Conservation (phyloP, 2,888 invertebrate genomes). For the Torymus tubicola region DNA sequence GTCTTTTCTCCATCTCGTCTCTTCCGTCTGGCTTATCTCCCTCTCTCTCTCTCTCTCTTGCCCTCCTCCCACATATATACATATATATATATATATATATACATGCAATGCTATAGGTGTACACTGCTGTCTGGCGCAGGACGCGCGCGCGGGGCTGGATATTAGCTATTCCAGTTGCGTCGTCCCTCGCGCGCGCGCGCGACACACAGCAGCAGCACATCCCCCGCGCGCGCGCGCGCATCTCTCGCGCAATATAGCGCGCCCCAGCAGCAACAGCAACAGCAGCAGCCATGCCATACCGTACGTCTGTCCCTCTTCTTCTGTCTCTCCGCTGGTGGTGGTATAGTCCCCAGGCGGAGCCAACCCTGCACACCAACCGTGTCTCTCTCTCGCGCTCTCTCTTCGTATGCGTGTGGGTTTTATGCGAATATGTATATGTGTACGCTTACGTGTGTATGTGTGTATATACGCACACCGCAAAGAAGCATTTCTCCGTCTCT, state of each 20-base stretch:
- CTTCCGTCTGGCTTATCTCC: background rate
- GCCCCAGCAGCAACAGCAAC: too few species aligned
- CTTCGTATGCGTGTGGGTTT: too few species aligned
- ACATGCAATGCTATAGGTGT: constrained; percentile 5
- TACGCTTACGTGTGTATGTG: too few species aligned
- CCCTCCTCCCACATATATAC: background rate
- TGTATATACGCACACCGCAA: too few species aligned
- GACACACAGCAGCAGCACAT: constrained; percentile 30
- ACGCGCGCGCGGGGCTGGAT: constrained; percentile 55
- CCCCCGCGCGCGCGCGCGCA: constrained; percentile 23
- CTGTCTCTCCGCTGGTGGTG: background rate
- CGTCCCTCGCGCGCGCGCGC: too few species aligned
- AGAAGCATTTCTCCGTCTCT: background rate
- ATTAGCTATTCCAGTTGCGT: constrained; percentile 70
- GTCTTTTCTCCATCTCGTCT: constrained; percentile 20
- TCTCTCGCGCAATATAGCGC: too few species aligned
- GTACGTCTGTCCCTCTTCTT: background rate
- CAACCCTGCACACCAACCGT: background rate
- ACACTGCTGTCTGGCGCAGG: constrained; percentile 15
- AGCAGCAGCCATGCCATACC: too few species aligned
- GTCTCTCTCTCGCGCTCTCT: background rate
- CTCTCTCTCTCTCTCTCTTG: background rate
- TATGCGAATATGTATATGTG: too few species aligned
- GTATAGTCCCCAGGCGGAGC: constrained; percentile 18
- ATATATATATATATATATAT: background rate